Evolutionary conservation across 2,888 invertebrate species (phyloP), one percentile per base, ranked within the genome.

Genomic region (Agrilus mali): DNA sequence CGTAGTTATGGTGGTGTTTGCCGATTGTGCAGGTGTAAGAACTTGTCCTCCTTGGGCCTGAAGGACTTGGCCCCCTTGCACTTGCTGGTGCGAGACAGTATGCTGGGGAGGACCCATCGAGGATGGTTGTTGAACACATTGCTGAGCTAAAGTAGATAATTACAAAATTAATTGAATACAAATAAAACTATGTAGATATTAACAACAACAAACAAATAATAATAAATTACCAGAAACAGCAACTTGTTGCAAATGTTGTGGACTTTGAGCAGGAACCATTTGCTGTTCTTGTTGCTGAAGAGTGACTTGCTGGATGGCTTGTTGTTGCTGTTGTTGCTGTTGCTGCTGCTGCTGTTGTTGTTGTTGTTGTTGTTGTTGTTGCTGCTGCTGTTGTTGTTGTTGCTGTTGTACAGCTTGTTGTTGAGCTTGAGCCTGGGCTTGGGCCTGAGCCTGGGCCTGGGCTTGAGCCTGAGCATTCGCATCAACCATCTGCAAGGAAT

Each of bases 1-100:
- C 6, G 82, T 80, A 2, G 83, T 78, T 44, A 85, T 79, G 2
- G 79, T 77, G 1, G 71, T 78, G 51, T 76, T 77, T 40, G 63
- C 65, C 1, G 58, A 53, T 47, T 60, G 60, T 22, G 58, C 56
- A 16, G 65, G 57, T 2, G 64, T 52, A 8, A 71, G 61, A 8
- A 63, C 61, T 48, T 64, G 64, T 2, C 61, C 62, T 3, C 67
- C 69, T 47, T 70, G 69, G 2, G 69, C 67, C 50, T 66, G 67
- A 38, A 69, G 63, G 27, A 68, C 70, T 39, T 68, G 69, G 40
- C 65, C 66, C 42, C 66, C 64, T 48, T 57, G 60, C 55, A 67
- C 67, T 51, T 69, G 71, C 43, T 72, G 72, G 45, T 73, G 72
- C 2, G 72, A 70, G 7, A 72, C 70, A 3, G 72, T 68, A 41